Evolutionary conservation across 2,113 vertebrate species (phyloP), one percentile per base, ranked within the genome.

Genomic region (Odontesthes bonariensis): DNA sequence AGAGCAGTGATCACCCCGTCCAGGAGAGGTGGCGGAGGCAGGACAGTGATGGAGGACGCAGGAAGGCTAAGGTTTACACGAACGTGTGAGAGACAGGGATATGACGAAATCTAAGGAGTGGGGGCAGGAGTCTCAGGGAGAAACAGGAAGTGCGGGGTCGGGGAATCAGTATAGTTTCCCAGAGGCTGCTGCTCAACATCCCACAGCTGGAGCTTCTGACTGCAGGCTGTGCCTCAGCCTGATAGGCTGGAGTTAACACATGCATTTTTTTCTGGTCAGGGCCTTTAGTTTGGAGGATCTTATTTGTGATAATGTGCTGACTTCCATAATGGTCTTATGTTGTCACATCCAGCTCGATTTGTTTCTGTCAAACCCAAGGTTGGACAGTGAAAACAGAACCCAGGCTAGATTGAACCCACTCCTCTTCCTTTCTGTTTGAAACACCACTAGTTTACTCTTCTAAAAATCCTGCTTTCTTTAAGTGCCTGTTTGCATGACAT

Each of bases 141-240:
- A 68, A 73, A 91, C 69, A 88, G 91, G 89, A 92, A 93, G 88
- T 88, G 83, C 22, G 78, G 83, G 69, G 81, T 91, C 81, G 82
- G 83, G 87, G 90, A 91, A 83, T 60, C 59, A 14, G 76, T 59
- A 57, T 59, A 82, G 71, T 79, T 88, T 89, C 90, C 81, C 81
- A 88, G 72, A 63, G 75, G 84, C 87, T 69, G 67, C 78, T 65
- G 75, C 73, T 79, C 53, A 49, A 31, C 59, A 69, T 72, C 78
- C 55, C 74, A 61, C 65, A 20, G 47, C 58, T 42, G 55, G 22
- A 53, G 56, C 20, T 66, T 70, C 49, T 38, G 51, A 53, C 71
- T 60, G 51, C 38, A 59, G 44, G 49, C 47, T 53, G 31, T 17
- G 4, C 44, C 38, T 32, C 57, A 4, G 35, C 57, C 32, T 75